Evolutionary conservation across 2,797 vertebrate genomes (phyloP).

Genomic region (Eleutherodactylus coqui): DNA sequence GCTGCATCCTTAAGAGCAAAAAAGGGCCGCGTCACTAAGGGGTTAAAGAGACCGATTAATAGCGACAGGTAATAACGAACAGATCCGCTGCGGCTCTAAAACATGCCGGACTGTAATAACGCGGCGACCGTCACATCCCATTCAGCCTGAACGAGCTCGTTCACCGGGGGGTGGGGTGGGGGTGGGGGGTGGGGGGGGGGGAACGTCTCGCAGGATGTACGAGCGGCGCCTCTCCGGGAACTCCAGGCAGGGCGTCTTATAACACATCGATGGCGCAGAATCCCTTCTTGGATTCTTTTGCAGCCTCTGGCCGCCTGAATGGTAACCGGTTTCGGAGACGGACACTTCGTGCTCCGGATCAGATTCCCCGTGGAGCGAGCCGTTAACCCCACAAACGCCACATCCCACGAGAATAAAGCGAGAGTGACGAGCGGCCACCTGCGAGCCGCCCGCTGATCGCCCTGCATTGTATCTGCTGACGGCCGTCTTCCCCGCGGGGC

Average conservation of each 20-base stretch:
- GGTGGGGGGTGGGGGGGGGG: background rate
- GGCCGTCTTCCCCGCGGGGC: background rate
- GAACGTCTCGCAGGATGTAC: conserved; percentile 69
- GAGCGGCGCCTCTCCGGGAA: conserved; percentile 63
- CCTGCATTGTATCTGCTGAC: background rate
- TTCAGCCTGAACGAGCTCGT: conserved; percentile 23
- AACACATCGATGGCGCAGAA: conserved; percentile 63
- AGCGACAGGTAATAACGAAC: too few relatives aligned
- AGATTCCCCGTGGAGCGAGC: background rate
- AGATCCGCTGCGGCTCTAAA: too few relatives aligned
- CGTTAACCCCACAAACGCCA: conserved; percentile 8
- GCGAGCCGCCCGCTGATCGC: background rate
- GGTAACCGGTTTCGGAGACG: conserved; percentile 4
- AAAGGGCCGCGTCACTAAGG: too few relatives aligned
- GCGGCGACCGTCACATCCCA: conserved; percentile 64
- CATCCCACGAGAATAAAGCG: background rate
- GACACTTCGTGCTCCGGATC: conserved; percentile 11
- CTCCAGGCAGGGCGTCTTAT: conserved; percentile 62
- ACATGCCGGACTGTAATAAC: conserved; percentile 19
- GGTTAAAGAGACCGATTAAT: too few relatives aligned
- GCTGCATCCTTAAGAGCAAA: too few relatives aligned
- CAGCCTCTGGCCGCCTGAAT: conserved; percentile 9
- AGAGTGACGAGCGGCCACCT: background rate
- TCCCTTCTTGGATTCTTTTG: conserved; percentile 46
- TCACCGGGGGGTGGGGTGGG: background rate